Base-by-base conservation (phyloP, 1,140 invertebrate genomes). In the Neomicropteryx cornuta region DNA sequence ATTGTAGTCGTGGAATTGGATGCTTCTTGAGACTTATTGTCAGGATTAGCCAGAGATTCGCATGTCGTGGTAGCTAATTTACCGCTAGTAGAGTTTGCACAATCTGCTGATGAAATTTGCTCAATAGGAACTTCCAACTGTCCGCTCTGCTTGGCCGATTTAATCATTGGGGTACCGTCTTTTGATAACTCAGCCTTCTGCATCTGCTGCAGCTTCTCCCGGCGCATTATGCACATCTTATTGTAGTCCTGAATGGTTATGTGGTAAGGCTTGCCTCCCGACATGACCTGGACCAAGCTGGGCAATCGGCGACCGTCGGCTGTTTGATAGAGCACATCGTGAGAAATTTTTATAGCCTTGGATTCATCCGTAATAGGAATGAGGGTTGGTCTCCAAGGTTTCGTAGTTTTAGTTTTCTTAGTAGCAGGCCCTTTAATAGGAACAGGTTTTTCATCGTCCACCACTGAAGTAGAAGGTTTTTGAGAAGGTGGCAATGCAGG, bases 231-330 rank as follows among this genome's bases (percentile, higher is more conserved):
- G 49, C 76, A 79, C 76, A 79, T 77, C 43, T 74, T 75, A 48
- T 79, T 78, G 59, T 79, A 79, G 49, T 79, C 77, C 38, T 77
- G 72, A 19, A 79, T 66, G 6, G 76, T 76, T 36, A 79, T 79
- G 53, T 78, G 74, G 48, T 77, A 79, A 2, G 75, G 71, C 48
- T 75, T 76, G 5, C 76, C 76, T 4, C 71, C 69, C 4, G 75
- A 77, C 45, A 76, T 70, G 10, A 79, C 76, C 49, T 77, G 71
- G 1, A 75, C 73, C 10, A 74, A 47, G 19, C 64, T 69, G 3
- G 72, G 71, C 21, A 73, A 45, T 8, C 56, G 53, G 5, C 72
- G 64, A 0, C 72, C 72, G 46, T 75, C 72, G 3, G 70, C 71
- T 0, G 71, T 72, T 24, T 67, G 56, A 43, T 72, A 71, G 0